Conservation (phyloP, 35 echinoderm and acorn worm species). For the Diadema setosum region DNA sequence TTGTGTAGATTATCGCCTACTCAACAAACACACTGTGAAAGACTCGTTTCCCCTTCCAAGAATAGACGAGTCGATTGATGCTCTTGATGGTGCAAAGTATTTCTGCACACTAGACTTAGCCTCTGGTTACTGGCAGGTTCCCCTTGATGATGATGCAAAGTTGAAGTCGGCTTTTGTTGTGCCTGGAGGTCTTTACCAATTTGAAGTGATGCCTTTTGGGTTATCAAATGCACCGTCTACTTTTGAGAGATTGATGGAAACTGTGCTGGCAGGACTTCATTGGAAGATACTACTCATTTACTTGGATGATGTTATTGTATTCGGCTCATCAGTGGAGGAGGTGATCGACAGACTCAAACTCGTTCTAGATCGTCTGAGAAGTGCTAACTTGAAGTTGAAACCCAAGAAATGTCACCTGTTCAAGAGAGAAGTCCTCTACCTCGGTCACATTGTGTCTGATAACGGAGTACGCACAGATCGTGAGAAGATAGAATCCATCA, state of each 20-base stretch:
- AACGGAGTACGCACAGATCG: slow-evolving; percentile 10
- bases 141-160: slow-evolving; percentile 18
- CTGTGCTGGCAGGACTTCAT: slow-evolving; percentile 50
- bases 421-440: not conserved
- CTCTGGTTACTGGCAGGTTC: slow-evolving; percentile 60
- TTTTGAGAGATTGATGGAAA: slow-evolving; percentile 62
- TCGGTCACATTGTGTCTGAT: slow-evolving; percentile 54
- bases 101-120: slow-evolving; percentile 57
- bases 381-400: slow-evolving; percentile 30
- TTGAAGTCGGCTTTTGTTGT: slow-evolving; percentile 32
- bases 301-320: slow-evolving; percentile 67
- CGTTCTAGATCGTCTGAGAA: not conserved
- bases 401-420: slow-evolving; percentile 53
- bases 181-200: slow-evolving; percentile 63
- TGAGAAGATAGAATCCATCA: slow-evolving; percentile 10
- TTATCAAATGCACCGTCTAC: slow-evolving; percentile 60
- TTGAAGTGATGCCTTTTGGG: slow-evolving; percentile 61
- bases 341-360: slow-evolving; percentile 3
- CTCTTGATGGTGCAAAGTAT: slow-evolving; percentile 51
- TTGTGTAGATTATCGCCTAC: slow-evolving; percentile 64
- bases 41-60: slow-evolving; percentile 68
- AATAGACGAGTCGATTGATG: slow-evolving; percentile 38
- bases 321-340: slow-evolving; percentile 40
- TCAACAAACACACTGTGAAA: slow-evolving; percentile 27
- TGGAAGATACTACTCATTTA: slow-evolving; percentile 39